Conservation (phyloP, 1,140 invertebrate genomes). For the Ctenoplectra terminalis region DNA sequence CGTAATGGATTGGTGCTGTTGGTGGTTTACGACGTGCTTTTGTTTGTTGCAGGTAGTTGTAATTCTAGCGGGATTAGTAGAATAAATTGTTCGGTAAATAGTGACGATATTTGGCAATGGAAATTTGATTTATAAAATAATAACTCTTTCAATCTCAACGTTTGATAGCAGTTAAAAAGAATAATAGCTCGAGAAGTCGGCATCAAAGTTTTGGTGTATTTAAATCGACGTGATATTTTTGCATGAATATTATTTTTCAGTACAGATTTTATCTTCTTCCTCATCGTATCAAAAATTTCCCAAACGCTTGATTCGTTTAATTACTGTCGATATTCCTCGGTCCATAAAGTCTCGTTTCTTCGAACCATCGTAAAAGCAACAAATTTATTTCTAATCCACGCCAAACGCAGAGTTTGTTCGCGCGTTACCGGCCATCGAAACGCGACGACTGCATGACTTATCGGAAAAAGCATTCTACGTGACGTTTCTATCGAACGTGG, state of each 20-base stretch:
- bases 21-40: background rate
- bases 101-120: too few species aligned
- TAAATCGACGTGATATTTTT: too few species aligned
- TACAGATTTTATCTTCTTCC: too few species aligned
- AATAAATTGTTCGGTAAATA: too few species aligned
- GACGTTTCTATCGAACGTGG: background rate
- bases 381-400: background rate
- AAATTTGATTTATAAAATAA: too few species aligned
- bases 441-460: slow-evolving; percentile 40
- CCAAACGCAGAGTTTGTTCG: slow-evolving; percentile 5
- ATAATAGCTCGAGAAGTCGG: too few species aligned
- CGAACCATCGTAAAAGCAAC: background rate
- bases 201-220: too few species aligned
- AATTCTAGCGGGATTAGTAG: background rate
- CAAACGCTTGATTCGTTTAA: background rate
- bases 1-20: background rate
- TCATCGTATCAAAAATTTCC: too few species aligned
- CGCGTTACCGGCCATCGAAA: slow-evolving; percentile 42
- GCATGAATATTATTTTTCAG: too few species aligned
- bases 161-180: too few species aligned
- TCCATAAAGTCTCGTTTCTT: too few species aligned
- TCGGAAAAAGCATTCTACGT: slow-evolving; percentile 50
- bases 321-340: background rate
- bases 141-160: too few species aligned
- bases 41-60: background rate